Base-by-base conservation (phyloP, 2,113 vertebrate species). In the Phainopepla nitens region DNA sequence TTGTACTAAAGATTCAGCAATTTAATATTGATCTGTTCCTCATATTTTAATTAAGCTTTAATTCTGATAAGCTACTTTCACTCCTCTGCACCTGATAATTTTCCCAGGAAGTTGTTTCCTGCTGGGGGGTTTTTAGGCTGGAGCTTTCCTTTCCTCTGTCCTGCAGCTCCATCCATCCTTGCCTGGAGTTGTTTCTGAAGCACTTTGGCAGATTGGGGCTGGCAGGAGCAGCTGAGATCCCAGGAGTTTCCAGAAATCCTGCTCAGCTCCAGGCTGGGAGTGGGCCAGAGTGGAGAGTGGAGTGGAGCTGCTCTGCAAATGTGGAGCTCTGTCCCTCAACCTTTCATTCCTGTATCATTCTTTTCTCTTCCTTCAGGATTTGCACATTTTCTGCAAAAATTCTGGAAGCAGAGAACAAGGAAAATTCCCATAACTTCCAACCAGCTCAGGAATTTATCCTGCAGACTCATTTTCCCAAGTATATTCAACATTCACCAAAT, bases 191-290 rank as follows among this genome's bases (percentile, higher is more conserved):
- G 82, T 73, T 96, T 73, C 25, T 62, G 82, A 82, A 9, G 36
- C 21, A 39, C 5, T 85, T 85, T 89, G 92, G 77, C 76, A 93
- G 45, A 33, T 6, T 45, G 24, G 54, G 64, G n/a, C 66, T 93
- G 85, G 92, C 80, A 94, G 94, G 92, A 83, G 49, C 69, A 69
- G 42, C 15, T 85, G 41, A 58, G 87, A 65, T 85, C 81, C 61
- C 54, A 45, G 89, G 53, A 95, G 31, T 45, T 96, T 62, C 73
- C 89, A 87, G 61, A 93, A 96, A 89, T 88, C 85, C 71, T 90
- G 39, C 79, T 89, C 68, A 90, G 82, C 76, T 90, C 72, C 53
- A 12, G 72, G 9, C 7, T 95, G 73, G 90, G 57, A 29, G 36
- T 31, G 60, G 89, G 91, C 82, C 86, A 79, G 49, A 54, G 68